These are phyloP conservation scores for Eudemis profundana DNA, from an alignment of 2,888 invertebrate genomes.

Conservation along the genomic window DNA sequence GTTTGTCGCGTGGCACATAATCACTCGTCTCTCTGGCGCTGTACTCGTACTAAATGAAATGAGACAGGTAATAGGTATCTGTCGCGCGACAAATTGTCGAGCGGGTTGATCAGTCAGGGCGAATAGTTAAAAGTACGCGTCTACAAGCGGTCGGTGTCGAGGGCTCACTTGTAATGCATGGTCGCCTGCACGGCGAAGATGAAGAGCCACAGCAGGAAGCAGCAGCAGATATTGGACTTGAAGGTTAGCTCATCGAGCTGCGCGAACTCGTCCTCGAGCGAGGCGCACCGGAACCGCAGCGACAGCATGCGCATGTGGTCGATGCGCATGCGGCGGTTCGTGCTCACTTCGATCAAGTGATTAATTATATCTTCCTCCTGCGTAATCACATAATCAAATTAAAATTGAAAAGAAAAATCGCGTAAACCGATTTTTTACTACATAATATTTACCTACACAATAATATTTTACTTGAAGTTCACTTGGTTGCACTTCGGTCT, in stretches of 20 bases:
- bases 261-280: conserved; percentile 94
- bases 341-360: conserved; percentile 94
- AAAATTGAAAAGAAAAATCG: too few species aligned
- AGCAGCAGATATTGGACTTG: conserved; percentile 97
- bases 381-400: conserved; percentile 16
- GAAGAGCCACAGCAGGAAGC: conserved; percentile 95
- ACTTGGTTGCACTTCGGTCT: too few species aligned
- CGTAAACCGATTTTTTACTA: too few species aligned
- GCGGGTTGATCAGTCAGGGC: too few species aligned
- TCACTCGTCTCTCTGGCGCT: too few species aligned
- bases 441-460: too few species aligned
- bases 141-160: too few species aligned
- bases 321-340: conserved; percentile 94
- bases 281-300: conserved; percentile 92
- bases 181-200: conserved; percentile 92
- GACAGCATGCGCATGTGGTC: conserved; percentile 95
- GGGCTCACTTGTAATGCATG: conserved; percentile 88
- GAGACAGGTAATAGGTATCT: too few species aligned
- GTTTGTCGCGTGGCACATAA: too few species aligned
- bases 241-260: conserved; percentile 96
- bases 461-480: too few species aligned
- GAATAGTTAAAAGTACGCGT: too few species aligned
- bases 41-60: not conserved
- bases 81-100: too few species aligned
- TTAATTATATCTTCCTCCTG: conserved; percentile 93